phyloP scores from a whole-genome alignment of 2,113 vertebrate species.

The Perca fluviatilis region DNA sequence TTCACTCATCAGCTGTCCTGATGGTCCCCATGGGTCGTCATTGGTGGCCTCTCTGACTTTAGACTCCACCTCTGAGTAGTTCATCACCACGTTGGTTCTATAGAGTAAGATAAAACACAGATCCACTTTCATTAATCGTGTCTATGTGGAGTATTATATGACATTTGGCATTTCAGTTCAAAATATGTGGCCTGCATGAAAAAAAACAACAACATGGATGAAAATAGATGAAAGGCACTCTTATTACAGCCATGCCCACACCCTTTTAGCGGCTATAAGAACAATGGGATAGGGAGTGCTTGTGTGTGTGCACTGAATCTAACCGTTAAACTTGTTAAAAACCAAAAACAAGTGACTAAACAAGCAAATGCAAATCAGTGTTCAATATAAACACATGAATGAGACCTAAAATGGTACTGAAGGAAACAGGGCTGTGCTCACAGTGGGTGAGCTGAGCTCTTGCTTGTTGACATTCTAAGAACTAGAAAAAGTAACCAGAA shows the following conservation, averaged over 20 bases:
- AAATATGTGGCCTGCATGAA: not conserved
- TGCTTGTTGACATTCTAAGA: not conserved
- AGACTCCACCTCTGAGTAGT: slow-evolving; percentile 99
- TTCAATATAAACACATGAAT: slow-evolving; percentile 20
- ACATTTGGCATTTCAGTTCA: not conserved
- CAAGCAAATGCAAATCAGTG: slow-evolving; percentile 21
- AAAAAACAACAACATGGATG: not conserved
- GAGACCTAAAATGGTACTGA: not conserved
- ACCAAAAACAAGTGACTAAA: slow-evolving; percentile 18
- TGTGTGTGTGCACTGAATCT: slow-evolving; percentile 12
- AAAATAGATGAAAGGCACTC: slow-evolving; percentile 19
- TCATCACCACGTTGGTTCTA: slow-evolving; percentile 99
- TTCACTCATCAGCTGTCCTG: slow-evolving; percentile 97
- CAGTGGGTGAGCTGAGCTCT: not conserved
- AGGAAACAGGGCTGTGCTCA: not conserved
- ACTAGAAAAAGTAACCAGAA: not conserved
- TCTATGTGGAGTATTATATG: not conserved
- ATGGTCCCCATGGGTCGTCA: slow-evolving; percentile 99
- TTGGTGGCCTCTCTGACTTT: slow-evolving; percentile 99
- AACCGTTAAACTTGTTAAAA: slow-evolving; percentile 10
- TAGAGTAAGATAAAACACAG: slow-evolving; percentile 3
- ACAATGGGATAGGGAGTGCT: slow-evolving; percentile 9
- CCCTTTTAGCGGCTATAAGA: slow-evolving; percentile 17
- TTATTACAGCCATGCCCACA: slow-evolving; percentile 26
- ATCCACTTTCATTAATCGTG: slow-evolving; percentile 2